Conservation (phyloP, 2,797 vertebrate genomes). For the Monodelphis domestica region DNA sequence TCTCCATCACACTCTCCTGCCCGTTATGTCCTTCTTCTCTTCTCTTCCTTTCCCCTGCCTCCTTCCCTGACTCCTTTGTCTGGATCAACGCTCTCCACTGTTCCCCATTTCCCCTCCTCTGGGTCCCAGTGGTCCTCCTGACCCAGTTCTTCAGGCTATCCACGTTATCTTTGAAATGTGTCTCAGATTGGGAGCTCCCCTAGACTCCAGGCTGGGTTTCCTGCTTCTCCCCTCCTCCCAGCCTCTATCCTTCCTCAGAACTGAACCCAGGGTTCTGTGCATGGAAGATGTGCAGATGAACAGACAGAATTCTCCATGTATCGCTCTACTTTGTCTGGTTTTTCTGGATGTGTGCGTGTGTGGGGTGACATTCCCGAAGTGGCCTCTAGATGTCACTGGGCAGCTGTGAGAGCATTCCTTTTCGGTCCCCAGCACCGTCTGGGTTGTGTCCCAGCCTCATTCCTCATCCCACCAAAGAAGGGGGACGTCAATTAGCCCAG, state of each 20-base stretch:
- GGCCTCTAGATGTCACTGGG: not conserved
- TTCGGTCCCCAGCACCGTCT: not conserved
- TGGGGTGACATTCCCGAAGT: not conserved
- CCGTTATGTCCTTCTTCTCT: not conserved
- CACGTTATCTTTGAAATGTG: not conserved
- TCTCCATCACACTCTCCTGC: not conserved
- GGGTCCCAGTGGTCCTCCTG: not conserved
- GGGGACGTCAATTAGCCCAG: not conserved
- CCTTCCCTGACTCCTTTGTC: not conserved
- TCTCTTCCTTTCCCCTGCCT: not conserved
- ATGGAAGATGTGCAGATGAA: not conserved
- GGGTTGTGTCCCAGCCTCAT: not conserved
- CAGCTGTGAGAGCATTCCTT: not conserved
- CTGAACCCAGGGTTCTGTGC: not conserved
- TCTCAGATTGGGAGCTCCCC: not conserved
- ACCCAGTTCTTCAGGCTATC: not conserved
- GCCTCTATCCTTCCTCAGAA: not conserved
- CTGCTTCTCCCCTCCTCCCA: not conserved
- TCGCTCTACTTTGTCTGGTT: not conserved
- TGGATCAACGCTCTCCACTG: not conserved
- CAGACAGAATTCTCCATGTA: not conserved
- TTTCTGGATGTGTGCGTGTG: not conserved
- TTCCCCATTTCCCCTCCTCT: not conserved
- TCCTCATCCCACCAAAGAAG: not conserved
- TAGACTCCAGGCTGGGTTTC: not conserved